phyloP scores from a whole-genome alignment of 2,113 vertebrate genomes.

The Hypocryptadius cinnamomeus region DNA sequence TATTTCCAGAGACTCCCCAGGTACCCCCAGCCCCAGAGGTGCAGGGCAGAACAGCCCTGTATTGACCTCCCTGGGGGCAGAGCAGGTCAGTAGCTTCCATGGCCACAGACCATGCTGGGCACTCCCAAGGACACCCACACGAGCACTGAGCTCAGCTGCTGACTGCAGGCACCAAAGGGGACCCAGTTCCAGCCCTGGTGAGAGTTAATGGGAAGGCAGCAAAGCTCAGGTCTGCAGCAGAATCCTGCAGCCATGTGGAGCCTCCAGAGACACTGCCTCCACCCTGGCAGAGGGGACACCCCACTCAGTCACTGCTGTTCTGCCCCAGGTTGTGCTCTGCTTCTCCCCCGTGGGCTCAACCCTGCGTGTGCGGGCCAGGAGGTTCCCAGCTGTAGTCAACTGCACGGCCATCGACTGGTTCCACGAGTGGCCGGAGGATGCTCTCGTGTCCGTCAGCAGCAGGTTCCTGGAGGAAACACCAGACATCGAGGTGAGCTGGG shows the following conservation, averaged over 20 bases:
- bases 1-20: not conserved
- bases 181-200: accelerated
- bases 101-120: accelerated
- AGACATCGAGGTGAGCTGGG: constrained; percentile 56
- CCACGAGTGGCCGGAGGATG: constrained; percentile 72
- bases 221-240: not conserved
- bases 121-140: accelerated
- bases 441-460: constrained; percentile 69
- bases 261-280: accelerated
- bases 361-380: constrained; percentile 66
- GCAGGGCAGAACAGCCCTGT: not conserved
- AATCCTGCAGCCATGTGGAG: not conserved
- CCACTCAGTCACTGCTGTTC: not conserved
- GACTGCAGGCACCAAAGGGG: not conserved
- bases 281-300: accelerated
- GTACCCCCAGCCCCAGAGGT: not conserved
- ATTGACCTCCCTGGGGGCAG: not conserved
- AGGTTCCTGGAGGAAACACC: constrained; percentile 67
- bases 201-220: not conserved
- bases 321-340: constrained; percentile 68
- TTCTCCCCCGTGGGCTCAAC: constrained; percentile 75
- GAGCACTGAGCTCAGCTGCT: not conserved
- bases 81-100: not conserved
- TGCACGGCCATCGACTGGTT: constrained; percentile 77
- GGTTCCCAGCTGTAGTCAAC: constrained; percentile 72